phyloP scores from a whole-genome alignment of 2,113 vertebrate species.

The Nibea coibor region DNA sequence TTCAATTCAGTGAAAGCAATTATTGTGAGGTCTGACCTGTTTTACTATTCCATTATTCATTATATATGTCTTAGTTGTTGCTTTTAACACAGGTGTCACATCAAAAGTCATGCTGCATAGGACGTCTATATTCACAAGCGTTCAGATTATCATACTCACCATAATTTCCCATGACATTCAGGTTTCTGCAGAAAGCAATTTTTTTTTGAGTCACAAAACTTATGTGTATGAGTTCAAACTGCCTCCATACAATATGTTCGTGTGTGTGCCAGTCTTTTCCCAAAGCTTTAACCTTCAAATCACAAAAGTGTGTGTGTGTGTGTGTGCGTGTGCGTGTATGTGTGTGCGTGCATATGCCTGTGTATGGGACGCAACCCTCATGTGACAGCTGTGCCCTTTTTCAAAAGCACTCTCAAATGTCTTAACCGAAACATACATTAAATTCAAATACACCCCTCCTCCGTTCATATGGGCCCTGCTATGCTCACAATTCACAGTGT shows the following conservation, averaged over 20 bases:
- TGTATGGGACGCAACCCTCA: slow-evolving; percentile 18
- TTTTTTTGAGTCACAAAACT: slow-evolving; percentile 20
- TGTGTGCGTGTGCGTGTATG: background rate
- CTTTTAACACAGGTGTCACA: background rate
- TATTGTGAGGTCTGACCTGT: background rate
- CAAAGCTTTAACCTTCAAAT: slow-evolving; percentile 42
- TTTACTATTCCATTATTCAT: background rate
- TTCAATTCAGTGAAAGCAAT: background rate
- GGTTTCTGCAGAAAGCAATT: background rate
- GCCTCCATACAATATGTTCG: slow-evolving; percentile 23
- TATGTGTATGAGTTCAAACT: slow-evolving; percentile 20
- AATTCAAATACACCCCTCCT: slow-evolving; percentile 1
- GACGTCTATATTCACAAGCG: background rate
- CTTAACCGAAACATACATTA: slow-evolving; percentile 25
- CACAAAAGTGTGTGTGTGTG: slow-evolving; percentile 42
- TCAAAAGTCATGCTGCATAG: background rate
- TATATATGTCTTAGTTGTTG: background rate
- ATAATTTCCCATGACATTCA: slow-evolving; percentile 18
- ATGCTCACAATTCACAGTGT: slow-evolving; percentile 8
- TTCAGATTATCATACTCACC: slow-evolving; percentile 5
- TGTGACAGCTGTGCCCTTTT: slow-evolving; percentile 63
- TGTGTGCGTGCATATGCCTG: slow-evolving; percentile 1
- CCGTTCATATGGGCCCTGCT: background rate
- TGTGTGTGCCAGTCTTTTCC: slow-evolving; percentile 34
- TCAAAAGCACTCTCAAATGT: slow-evolving; percentile 27